phyloP scores from a whole-genome alignment of 2,113 vertebrate species.

The Carassius gibelio region DNA sequence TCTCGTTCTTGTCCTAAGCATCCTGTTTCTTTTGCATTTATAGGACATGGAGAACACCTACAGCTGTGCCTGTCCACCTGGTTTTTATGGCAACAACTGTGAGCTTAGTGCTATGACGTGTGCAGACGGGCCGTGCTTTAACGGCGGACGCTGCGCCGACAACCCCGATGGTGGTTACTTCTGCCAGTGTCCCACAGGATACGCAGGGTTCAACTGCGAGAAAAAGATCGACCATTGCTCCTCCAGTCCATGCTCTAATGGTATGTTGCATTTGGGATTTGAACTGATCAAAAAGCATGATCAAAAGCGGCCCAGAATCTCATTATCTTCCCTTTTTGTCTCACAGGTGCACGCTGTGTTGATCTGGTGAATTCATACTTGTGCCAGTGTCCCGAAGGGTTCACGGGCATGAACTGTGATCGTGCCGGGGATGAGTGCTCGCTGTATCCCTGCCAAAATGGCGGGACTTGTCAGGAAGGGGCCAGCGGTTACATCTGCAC shows the following conservation, averaged over 20 bases:
- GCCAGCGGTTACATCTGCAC: constrained; percentile 87
- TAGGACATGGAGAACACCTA: constrained; percentile 90
- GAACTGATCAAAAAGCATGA: constrained; percentile 28
- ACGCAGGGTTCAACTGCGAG: constrained; percentile 96
- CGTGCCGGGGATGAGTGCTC: constrained; percentile 88
- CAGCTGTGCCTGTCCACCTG: constrained; percentile 84
- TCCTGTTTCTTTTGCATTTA: neutral
- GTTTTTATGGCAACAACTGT: constrained; percentile 89
- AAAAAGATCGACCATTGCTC: constrained; percentile 94
- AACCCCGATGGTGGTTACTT: constrained; percentile 85
- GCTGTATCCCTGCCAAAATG: constrained; percentile 85
- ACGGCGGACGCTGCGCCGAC: constrained; percentile 86
- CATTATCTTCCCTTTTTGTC: neutral
- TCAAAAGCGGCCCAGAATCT: neutral
- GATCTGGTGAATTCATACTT: constrained; percentile 80
- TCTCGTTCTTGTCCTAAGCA: neutral
- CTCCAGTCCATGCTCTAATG: constrained; percentile 89
- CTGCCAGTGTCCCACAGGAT: constrained; percentile 87
- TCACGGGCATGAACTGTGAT: constrained; percentile 87
- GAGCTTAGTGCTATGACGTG: constrained; percentile 90
- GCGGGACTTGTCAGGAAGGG: constrained; percentile 90
- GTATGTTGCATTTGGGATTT: constrained; percentile 70
- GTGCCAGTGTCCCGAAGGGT: constrained; percentile 91
- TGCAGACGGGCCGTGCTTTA: constrained; percentile 90
- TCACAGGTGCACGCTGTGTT: constrained; percentile 87